Conservation (phyloP, 2,888 invertebrate genomes). For the Atethmia centrago region DNA sequence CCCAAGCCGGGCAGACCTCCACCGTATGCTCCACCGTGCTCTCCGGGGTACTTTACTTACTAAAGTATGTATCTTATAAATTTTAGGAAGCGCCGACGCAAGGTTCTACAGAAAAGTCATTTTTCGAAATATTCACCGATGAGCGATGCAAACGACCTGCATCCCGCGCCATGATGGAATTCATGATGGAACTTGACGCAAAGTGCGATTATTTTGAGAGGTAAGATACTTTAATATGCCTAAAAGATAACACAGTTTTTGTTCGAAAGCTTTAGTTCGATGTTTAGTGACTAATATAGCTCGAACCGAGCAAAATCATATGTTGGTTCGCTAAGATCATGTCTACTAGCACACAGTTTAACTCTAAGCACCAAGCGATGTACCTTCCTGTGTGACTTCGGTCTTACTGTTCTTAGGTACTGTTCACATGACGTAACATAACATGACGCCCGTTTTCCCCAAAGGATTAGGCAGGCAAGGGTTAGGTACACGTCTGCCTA, state of each 20-base stretch:
- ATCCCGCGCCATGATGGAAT: constrained; percentile 90
- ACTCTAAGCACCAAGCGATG: too few relatives aligned
- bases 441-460: neutral
- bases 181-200: constrained; percentile 92
- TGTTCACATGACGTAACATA: neutral
- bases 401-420: neutral
- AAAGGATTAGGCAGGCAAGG: too few relatives aligned
- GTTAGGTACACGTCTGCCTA: too few relatives aligned
- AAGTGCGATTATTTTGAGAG: constrained; percentile 91
- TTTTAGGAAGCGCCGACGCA: constrained; percentile 75
- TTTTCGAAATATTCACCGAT: constrained; percentile 90
- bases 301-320: too few relatives aligned
- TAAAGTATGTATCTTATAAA: neutral
- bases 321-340: neutral
- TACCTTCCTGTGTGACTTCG: neutral
- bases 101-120: constrained; percentile 83
- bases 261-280: neutral
- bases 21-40: too few relatives aligned
- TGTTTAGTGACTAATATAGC: too few relatives aligned
- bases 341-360: neutral
- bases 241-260: neutral
- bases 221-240: constrained; percentile 67
- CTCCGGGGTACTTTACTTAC: neutral
- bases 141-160: constrained; percentile 90
- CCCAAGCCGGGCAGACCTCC: too few relatives aligned